Conservation (phyloP, 1,140 invertebrate species). For the Pteromalus puparum region DNA sequence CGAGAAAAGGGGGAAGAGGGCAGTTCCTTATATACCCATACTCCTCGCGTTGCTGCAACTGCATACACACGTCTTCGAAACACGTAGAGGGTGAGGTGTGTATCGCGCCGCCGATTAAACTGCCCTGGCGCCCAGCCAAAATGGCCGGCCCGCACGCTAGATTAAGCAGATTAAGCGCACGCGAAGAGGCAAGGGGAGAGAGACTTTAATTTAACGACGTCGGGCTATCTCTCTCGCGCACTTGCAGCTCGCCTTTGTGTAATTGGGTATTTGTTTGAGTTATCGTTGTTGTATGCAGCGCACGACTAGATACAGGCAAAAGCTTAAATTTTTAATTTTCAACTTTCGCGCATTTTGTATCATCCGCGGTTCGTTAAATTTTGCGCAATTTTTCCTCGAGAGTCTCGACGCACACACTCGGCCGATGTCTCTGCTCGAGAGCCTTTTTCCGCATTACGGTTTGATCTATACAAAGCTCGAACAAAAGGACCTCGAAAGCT, state of each 20-base stretch:
- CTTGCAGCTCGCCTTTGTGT: slow-evolving; percentile 22
- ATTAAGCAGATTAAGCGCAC: slow-evolving; percentile 49
- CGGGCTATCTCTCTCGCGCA: not conserved
- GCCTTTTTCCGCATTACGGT: not conserved
- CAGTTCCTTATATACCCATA: not conserved
- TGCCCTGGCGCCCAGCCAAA: slow-evolving; percentile 41
- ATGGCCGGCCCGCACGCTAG: slow-evolving; percentile 39
- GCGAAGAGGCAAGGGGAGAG: not conserved
- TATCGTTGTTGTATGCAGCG: slow-evolving; percentile 22
- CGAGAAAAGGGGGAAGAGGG: not conserved
- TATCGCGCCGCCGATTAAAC: slow-evolving; percentile 41
- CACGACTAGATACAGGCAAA: not conserved
- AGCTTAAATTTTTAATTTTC: not conserved
- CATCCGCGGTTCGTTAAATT: too few relatives aligned
- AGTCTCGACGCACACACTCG: too few relatives aligned
- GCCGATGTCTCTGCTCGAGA: too few relatives aligned
- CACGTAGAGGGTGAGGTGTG: not conserved
- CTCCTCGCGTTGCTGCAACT: too few relatives aligned
- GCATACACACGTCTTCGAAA: not conserved
- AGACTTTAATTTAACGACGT: slow-evolving; percentile 16
- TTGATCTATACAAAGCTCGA: not conserved
- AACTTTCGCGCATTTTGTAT: too few relatives aligned
- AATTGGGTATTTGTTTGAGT: slow-evolving; percentile 53
- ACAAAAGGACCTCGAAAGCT: not conserved
- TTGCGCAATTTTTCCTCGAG: too few relatives aligned